These are phyloP conservation scores for Cuniculus paca DNA, from an alignment of 2,797 vertebrate species.

Conservation along the genomic window DNA sequence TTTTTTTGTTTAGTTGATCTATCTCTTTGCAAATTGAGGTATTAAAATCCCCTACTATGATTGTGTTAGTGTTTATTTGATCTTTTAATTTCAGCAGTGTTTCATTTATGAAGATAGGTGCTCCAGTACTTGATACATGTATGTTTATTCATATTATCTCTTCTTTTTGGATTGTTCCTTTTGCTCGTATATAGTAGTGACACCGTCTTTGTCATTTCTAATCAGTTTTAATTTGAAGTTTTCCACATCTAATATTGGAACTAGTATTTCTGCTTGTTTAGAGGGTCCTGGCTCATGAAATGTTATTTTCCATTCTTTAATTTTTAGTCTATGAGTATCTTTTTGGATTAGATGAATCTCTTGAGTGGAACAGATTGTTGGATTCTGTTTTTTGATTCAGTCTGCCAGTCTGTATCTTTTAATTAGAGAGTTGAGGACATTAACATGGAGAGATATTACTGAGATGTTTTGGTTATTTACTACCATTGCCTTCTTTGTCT, in stretches of 20 bases:
- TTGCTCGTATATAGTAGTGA: neutral
- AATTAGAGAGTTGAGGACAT: neutral
- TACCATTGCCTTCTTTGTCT: neutral
- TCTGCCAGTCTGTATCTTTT: neutral
- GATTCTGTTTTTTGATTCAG: neutral
- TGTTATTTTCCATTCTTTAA: neutral
- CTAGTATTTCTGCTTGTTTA: neutral
- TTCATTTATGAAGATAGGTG: neutral
- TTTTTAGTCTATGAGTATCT: neutral
- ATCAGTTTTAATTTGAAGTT: neutral
- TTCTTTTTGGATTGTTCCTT: neutral
- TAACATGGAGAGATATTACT: neutral
- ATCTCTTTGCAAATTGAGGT: too few relatives aligned
- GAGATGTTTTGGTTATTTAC: neutral
- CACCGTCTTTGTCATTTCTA: neutral
- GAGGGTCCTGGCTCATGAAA: neutral
- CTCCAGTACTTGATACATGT: neutral
- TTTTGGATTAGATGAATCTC: neutral
- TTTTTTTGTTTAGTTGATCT: too few relatives aligned
- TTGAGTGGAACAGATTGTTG: neutral
- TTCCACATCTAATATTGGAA: neutral
- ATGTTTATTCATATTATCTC: neutral
- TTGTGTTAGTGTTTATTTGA: too few relatives aligned
- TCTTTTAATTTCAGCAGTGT: neutral
- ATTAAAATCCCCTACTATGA: too few relatives aligned